Base-by-base conservation (phyloP, 2,797 vertebrate species). In the Myripristis jacobus region DNA sequence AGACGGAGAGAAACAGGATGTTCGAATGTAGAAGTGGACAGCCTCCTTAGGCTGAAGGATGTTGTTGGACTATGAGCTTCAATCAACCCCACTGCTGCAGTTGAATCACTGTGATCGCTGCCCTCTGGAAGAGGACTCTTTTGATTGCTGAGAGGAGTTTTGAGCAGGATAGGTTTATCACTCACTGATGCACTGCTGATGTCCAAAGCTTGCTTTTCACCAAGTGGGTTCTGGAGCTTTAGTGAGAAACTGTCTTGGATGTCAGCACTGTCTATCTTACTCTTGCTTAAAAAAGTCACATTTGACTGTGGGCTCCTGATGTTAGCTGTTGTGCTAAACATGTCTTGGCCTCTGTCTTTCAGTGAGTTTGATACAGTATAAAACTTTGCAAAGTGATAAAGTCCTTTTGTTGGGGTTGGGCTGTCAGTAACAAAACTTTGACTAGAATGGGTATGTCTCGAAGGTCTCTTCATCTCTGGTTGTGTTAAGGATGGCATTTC, bases 301-400 rank as follows among this genome's bases (percentile, higher is more conserved):
- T 79, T 66, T 52, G 52, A 75, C 38, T 48, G 31, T 12, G 12
- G 57, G 57, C 68, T 36, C 56, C 16, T 6, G 2, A 2, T 36
- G 55, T 22, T 82, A 8, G 63, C 12, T 0, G 44, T 69, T 57
- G 52, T 62, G 24, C 10, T 22, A 47, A 60, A 69, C 22, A 7
- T 21, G 4, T 72, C 57, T 75, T 75, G 48, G 24, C 70, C 36
- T 52, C 2, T 54, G 22, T 56, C 58, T 70, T 73, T 53, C 18
- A 46, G 19, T 36, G 22, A 44, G 59, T 71, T 71, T 21, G 22
- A 63, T 3, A 27, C 16, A 34, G 76, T 68, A 16, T 65, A 29
- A 71, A 64, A 48, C 27, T 78, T 75, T 80, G 73, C 71, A 60
- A 48, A 73, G 36, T 1, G 47, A 66, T 75, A 41, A 70, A 78